phyloP scores from a whole-genome alignment of 2,797 vertebrate species.

The Danio tinwini region DNA sequence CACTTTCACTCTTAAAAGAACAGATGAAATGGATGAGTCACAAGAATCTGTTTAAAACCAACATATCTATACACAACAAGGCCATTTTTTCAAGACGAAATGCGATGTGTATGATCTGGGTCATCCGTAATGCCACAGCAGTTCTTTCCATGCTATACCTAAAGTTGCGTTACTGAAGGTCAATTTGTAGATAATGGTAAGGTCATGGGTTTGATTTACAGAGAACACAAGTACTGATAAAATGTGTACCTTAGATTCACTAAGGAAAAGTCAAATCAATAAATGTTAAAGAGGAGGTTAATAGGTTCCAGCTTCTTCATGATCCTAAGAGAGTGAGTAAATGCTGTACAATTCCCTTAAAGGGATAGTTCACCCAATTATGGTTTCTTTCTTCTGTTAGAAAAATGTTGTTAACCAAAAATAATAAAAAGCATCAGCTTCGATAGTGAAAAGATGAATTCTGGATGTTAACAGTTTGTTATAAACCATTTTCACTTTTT shows the following conservation, averaged over 20 bases:
- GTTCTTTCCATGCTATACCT: constrained; percentile 4
- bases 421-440: too few species aligned
- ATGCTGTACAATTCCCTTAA: too few species aligned
- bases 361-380: too few species aligned
- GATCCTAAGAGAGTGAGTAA: not conserved
- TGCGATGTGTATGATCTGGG: not conserved
- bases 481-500: too few species aligned
- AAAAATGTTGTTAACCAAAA: too few species aligned
- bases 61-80: not conserved
- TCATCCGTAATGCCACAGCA: not conserved
- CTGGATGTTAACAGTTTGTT: too few species aligned
- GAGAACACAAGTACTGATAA: not conserved
- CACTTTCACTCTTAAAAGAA: not conserved
- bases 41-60: not conserved
- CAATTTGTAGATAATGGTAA: not conserved
- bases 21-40: constrained; percentile 6
- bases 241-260: not conserved
- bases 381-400: too few species aligned
- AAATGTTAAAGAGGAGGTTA: not conserved
- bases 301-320: not conserved
- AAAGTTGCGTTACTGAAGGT: not conserved
- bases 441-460: too few species aligned
- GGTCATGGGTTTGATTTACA: not conserved
- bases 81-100: not conserved
- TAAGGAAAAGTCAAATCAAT: not conserved